A percentile compares a stretch with the other conserved stretches of the same genome.
Evolutionary conservation across 1,140 invertebrate species (phyloP).

Genomic region (Pogonomyrmex barbatus): DNA sequence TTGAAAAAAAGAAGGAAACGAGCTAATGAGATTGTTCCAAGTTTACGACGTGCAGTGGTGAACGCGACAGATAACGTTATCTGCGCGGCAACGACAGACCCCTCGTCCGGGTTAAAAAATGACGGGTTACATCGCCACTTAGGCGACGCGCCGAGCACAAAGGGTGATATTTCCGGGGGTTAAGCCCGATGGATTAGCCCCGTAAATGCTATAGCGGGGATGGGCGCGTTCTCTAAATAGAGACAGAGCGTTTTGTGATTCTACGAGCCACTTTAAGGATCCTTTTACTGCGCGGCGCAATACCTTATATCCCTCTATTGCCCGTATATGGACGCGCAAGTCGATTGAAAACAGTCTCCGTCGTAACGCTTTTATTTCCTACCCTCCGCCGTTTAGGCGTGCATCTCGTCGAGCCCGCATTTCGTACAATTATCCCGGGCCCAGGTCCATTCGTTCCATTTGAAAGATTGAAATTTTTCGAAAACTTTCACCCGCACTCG

Average conservation of each 20-base stretch:
- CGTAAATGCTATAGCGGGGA: background rate
- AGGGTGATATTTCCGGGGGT: constrained; percentile 52
- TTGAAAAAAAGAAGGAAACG: background rate
- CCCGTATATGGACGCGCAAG: constrained; percentile 74
- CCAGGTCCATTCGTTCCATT: constrained; percentile 72
- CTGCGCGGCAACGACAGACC: background rate
- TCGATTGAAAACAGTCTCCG: constrained; percentile 71
- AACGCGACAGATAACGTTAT: constrained; percentile 35
- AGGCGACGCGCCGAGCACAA: constrained; percentile 26
- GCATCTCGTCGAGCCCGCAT: constrained; percentile 74
- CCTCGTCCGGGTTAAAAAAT: constrained; percentile 20
- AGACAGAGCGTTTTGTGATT: constrained; percentile 62
- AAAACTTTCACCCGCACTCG: constrained; percentile 58
- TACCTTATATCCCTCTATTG: constrained; percentile 70
- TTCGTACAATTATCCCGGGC: constrained; percentile 74
- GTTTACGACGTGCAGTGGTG: background rate
- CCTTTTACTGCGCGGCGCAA: constrained; percentile 62
- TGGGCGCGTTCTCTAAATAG: constrained; percentile 28
- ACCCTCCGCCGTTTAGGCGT: constrained; percentile 66
- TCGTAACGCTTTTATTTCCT: constrained; percentile 70
- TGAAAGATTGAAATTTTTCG: constrained; percentile 74
- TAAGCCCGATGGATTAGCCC: constrained; percentile 61
- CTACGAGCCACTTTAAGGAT: constrained; percentile 68
- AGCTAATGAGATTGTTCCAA: constrained; percentile 15
- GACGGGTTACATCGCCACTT: constrained; percentile 53